Percentiles rank a stretch among this genome's conserved stretches.
Evolutionary conservation across 1,140 invertebrate species (phyloP).

Genomic region (Drosophila simulans): DNA sequence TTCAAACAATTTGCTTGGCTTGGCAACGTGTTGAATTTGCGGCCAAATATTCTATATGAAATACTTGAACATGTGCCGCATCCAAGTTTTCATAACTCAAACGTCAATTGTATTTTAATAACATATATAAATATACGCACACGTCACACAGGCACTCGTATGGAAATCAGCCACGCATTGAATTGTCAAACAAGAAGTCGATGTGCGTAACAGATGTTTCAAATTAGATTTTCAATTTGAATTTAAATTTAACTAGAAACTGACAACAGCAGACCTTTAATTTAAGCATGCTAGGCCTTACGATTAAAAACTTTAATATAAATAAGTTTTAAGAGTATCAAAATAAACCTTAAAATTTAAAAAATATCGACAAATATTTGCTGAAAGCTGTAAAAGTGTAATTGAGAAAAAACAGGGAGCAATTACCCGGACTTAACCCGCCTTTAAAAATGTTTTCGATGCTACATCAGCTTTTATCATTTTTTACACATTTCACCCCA

Average conservation of each 20-base stretch:
- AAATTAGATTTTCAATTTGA: neutral
- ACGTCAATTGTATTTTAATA: slow-evolving; percentile 81
- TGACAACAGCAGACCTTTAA: neutral
- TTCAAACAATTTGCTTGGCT: slow-evolving; percentile 18
- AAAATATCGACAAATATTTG: slow-evolving; percentile 2
- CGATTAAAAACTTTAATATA: no score
- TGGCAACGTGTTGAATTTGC: slow-evolving; percentile 4
- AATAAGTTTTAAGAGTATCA: neutral
- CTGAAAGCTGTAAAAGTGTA: neutral
- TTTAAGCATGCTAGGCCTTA: neutral
- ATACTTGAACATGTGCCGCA: slow-evolving; percentile 37
- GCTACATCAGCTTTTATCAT: slow-evolving; percentile 63
- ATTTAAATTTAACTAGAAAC: neutral
- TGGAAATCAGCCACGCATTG: slow-evolving; percentile 40
- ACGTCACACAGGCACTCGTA: neutral
- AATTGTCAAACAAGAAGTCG: slow-evolving; percentile 17
- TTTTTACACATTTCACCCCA: slow-evolving; percentile 65
- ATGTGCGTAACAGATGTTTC: slow-evolving; percentile 24
- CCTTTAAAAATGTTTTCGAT: slow-evolving; percentile 62
- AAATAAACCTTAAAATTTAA: slow-evolving; percentile 3
- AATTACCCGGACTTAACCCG: slow-evolving; percentile 56
- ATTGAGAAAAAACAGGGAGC: neutral
- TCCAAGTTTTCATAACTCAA: slow-evolving; percentile 37
- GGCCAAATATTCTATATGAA: slow-evolving; percentile 1
- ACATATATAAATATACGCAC: slow-evolving; percentile 32